Conservation (phyloP, 2,888 invertebrate species). For the Octodonta nipae region DNA sequence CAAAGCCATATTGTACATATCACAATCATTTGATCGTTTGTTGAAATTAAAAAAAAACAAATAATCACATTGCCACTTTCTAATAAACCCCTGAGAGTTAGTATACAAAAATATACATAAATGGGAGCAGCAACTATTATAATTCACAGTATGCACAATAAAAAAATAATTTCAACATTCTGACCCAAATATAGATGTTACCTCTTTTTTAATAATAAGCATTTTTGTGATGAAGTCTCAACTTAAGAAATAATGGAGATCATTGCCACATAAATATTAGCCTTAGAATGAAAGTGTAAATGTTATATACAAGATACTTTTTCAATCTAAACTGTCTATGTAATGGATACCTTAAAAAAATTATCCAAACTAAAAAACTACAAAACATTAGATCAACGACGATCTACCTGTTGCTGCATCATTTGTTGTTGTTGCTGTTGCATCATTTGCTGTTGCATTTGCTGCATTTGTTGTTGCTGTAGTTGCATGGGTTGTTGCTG, state of each 20-base stretch:
- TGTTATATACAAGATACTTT: no score
- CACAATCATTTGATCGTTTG: conserved; percentile 24
- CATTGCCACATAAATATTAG: no score
- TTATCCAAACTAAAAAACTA: conserved; percentile 19
- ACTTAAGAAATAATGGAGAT: no score
- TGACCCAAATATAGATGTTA: no score
- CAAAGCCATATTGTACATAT: conserved; percentile 26
- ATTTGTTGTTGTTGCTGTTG: conserved; percentile 42
- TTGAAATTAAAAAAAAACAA: conserved; percentile 12
- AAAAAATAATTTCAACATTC: no score
- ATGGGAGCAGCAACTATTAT: conserved; percentile 15
- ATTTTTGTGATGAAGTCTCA: no score
- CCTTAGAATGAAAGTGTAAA: no score
- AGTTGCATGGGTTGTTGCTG: conserved; percentile 36
- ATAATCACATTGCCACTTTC: conserved; percentile 25
- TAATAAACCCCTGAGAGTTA: conserved; percentile 31
- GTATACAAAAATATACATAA: conserved; percentile 26
- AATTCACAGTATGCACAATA: neutral
- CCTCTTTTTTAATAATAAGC: no score
- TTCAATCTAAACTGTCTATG: no score
- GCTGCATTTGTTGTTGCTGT: conserved; percentile 36
- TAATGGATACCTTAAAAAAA: no score
- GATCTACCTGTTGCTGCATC: conserved; percentile 53
- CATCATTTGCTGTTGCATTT: conserved; percentile 42
- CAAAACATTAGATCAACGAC: conserved; percentile 27